Evolutionary conservation across 2,888 invertebrate genomes (phyloP), one percentile per base, ranked within the genome.

Genomic region (Aphodius sticticus): DNA sequence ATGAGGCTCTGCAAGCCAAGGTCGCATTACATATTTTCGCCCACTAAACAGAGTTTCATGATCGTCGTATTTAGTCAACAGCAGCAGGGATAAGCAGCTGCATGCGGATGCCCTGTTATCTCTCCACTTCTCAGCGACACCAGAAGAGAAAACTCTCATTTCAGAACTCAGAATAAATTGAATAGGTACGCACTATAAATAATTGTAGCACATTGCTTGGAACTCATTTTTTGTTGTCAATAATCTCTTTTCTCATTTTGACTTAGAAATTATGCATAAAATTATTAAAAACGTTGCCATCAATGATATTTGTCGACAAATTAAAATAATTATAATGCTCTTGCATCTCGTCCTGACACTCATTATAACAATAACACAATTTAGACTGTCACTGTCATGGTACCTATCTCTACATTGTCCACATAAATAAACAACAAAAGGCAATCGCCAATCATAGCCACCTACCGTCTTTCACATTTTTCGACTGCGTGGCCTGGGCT

Each of bases 381-480:
- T 26, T 26, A 2, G 26, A 26, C 26, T 26, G 26, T 26, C 26
- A 3, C 26, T 26, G 26, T 26, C 1, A 26, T 26, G 26, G 26
- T 26, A 26, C 26, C 26, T 26, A 26, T 3, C 26, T 26, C 26
- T 26, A 26, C 2, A 26, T 26, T 26, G 26, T 12, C 7, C 15
- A 16, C 12, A 35, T 26, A 15, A 71, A 78, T 78, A 78, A 80
- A 78, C 77, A 80, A 80, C 78, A 77, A 81, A 81, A 81, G 75
- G 77, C 74, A 77, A 79, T 74, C 69, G 74, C 14, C 26, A 16
- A 70, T 72, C 36, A 74, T 36, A 7, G 36, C n/a, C 37, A 81
- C 94, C 93, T 92, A 94, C 94, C 94, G 92, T 94, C 94, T 93
- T 94, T 94, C 91, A 92, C 92, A 91, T 91, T 93, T 91, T 92